These are phyloP conservation scores for Drosophila rhopaloa DNA, from an alignment of 1,140 invertebrate genomes.

Conservation along the genomic window DNA sequence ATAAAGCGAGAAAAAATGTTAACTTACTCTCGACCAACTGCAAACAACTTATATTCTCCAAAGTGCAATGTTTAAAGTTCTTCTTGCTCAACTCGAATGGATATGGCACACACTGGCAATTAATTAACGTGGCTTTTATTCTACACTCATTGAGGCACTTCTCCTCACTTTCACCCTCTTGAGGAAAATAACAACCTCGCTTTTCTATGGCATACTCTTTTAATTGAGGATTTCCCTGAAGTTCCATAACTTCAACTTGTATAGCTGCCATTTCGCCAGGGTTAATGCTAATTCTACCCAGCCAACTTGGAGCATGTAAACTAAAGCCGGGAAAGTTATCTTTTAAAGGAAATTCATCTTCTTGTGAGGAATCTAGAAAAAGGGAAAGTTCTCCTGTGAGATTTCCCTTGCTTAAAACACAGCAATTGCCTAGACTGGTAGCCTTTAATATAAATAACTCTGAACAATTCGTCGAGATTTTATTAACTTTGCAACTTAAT, in stretches of 20 bases:
- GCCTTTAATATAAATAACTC: constrained; percentile 35
- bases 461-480: constrained; percentile 27
- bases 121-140: constrained; percentile 38
- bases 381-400: constrained; percentile 32
- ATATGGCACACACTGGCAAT: constrained; percentile 49
- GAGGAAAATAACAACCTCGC: constrained; percentile 36
- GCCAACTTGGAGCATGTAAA: constrained; percentile 45
- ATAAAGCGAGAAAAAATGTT: background rate
- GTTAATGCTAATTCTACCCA: constrained; percentile 29
- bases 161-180: constrained; percentile 19
- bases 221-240: constrained; percentile 28
- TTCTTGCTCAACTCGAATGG: constrained; percentile 16
- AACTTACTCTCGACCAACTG: constrained; percentile 40
- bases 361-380: constrained; percentile 43
- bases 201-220: constrained; percentile 7
- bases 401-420: constrained; percentile 8
- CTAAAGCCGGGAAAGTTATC: constrained; percentile 33
- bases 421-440: constrained; percentile 43
- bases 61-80: constrained; percentile 23
- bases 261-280: constrained; percentile 37
- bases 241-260: constrained; percentile 24
- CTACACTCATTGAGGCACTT: constrained; percentile 31
- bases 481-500: constrained; percentile 34
- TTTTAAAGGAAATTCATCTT: constrained; percentile 38
- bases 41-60: constrained; percentile 27